Evolutionary conservation across 2,113 vertebrate species (phyloP).

Genomic region (Pterocles orientalis): DNA sequence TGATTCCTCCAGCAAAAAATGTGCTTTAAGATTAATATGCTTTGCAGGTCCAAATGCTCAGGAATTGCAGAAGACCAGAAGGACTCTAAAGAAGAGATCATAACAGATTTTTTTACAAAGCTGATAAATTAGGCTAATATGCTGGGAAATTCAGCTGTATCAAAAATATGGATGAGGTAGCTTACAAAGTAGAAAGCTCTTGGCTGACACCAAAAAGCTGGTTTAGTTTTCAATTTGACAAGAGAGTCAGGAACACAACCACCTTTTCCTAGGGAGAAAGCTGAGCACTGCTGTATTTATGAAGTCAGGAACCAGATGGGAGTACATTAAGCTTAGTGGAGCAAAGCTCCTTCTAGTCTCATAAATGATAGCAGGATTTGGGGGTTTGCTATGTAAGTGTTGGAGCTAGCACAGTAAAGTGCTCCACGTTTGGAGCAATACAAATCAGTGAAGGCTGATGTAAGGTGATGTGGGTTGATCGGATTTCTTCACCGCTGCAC

Average conservation of each 20-base stretch:
- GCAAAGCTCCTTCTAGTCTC: background rate
- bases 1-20: background rate
- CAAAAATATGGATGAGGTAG: background rate
- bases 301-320: background rate
- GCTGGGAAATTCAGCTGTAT: background rate
- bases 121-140: background rate
- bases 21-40: background rate
- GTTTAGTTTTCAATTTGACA: background rate
- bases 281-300: constrained; percentile 5
- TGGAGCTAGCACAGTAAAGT: background rate
- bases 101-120: background rate
- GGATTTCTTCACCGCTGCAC: background rate
- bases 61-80: background rate
- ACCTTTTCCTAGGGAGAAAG: background rate
- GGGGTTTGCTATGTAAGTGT: background rate
- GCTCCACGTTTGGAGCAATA: background rate
- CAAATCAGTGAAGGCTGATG: background rate
- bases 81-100: background rate
- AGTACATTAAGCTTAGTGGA: background rate
- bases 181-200: background rate
- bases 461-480: background rate
- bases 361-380: background rate
- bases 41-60: background rate
- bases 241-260: background rate
- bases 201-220: background rate